Evolutionary conservation across 2,797 vertebrate genomes (phyloP), one percentile per base, ranked within the genome.

Genomic region (Scolopax bukidnonensis): DNA sequence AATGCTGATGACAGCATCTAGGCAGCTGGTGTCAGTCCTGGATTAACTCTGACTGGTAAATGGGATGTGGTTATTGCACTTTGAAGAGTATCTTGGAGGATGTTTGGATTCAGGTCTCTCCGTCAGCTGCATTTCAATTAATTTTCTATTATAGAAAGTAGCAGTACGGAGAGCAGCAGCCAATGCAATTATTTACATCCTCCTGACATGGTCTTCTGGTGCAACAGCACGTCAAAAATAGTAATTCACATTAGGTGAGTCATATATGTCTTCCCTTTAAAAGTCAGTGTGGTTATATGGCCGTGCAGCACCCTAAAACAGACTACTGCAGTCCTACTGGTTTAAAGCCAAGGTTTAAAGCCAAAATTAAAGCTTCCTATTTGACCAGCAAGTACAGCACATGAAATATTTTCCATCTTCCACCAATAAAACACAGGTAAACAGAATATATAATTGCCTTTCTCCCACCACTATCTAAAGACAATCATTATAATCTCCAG

Each of bases 181-280:
- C 77, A 92, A 10, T 57, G 56, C 80, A 82, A 87, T 93, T 93
- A 93, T 93, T 92, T 95, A 76, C 54, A 87, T 71, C 36, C 33
- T 69, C 28, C 92, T 90, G 40, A 79, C 50, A 90, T 4, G 15
- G 41, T 63, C 56, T 64, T 70, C 50, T 47, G n/a, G n/a, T 63
- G 41, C 88, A 92, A 82, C 54, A 69, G 36, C 61, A 41, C n/a
- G 40, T 67, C 67, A 89, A 40, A 93, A 95, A 40, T 14, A 78
- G 38, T 78, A 76, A 87, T 75, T 92, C 48, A 38, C 3, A 1
- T 92, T 78, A 79, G 36, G 23, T 68, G 61, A 91, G 57, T 92
- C 75, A 78, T 32, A 70, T 33, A 36, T 12, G 19, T 27, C 38
- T 84, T 80, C 33, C 71, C 71, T 87, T 86, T 77, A 85, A 90